These are phyloP conservation scores for Rhinoderma darwinii DNA, from an alignment of 2,113 vertebrate species.

Conservation along the genomic window DNA sequence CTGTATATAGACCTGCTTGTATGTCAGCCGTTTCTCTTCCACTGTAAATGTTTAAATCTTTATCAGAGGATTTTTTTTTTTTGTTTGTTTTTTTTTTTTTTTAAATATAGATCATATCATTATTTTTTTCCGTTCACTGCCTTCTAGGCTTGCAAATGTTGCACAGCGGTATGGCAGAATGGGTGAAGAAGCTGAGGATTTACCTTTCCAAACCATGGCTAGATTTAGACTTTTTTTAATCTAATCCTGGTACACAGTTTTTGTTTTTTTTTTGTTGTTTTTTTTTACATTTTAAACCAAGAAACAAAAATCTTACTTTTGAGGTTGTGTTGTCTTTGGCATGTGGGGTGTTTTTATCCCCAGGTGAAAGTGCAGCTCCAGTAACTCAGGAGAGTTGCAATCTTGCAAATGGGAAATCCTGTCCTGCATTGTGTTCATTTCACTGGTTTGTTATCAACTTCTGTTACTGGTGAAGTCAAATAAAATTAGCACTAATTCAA, in stretches of 20 bases:
- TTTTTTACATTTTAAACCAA: background rate
- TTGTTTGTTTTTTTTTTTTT: background rate
- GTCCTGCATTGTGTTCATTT: constrained; percentile 64
- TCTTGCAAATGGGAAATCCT: background rate
- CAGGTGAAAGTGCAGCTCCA: background rate
- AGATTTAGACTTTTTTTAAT: background rate
- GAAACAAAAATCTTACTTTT: background rate
- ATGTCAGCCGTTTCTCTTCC: constrained; percentile 35
- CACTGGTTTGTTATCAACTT: constrained; percentile 34
- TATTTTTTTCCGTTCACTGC: background rate
- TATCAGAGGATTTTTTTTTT: constrained; percentile 45
- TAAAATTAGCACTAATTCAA: constrained; percentile 42
- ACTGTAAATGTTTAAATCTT: constrained; percentile 67
- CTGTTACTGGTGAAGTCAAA: constrained; percentile 56
- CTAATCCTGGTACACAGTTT: too few species aligned
- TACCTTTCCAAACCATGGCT: background rate
- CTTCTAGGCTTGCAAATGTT: background rate
- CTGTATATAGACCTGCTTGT: constrained; percentile 50
- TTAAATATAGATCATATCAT: background rate
- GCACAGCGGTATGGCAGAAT: background rate
- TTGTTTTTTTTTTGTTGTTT: constrained; percentile 1
- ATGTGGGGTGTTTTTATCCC: background rate
- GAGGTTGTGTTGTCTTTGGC: background rate
- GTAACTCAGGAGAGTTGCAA: background rate
- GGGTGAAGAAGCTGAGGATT: background rate